Evolutionary conservation across 2,888 invertebrate genomes (phyloP).

Genomic region (Frankliniella intonsa): DNA sequence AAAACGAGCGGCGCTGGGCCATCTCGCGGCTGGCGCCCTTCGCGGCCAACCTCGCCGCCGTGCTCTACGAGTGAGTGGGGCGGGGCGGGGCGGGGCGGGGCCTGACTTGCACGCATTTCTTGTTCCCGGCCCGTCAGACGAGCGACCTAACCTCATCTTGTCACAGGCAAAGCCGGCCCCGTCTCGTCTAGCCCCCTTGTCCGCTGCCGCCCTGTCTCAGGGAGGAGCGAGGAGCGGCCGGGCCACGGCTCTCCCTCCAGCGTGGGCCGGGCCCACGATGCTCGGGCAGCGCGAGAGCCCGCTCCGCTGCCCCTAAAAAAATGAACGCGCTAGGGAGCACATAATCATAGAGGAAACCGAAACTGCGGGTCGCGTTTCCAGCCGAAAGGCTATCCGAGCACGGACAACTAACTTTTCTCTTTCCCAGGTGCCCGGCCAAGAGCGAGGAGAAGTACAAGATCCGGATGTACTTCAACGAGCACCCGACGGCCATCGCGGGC

Average conservation of each 20-base stretch:
- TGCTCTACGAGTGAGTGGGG: slow-evolving; percentile 63
- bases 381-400: background rate
- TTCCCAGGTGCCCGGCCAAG: background rate
- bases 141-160: no score
- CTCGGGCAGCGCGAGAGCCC: no score
- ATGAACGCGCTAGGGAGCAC: no score
- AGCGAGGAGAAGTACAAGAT: background rate
- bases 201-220: background rate
- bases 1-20: slow-evolving; percentile 58
- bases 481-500: background rate
- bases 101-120: background rate
- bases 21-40: slow-evolving; percentile 66
- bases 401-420: background rate
- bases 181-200: background rate
- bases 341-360: no score
- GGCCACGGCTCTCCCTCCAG: no score
- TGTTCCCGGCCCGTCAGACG: background rate
- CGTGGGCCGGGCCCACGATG: no score
- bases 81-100: background rate
- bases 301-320: no score
- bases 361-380: background rate
- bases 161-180: background rate
- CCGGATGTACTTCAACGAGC: background rate
- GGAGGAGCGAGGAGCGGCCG: background rate
- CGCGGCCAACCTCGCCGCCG: slow-evolving; percentile 67